These are phyloP conservation scores for Cosmia trapezina DNA, from an alignment of 2,888 invertebrate genomes.

Conservation along the genomic window DNA sequence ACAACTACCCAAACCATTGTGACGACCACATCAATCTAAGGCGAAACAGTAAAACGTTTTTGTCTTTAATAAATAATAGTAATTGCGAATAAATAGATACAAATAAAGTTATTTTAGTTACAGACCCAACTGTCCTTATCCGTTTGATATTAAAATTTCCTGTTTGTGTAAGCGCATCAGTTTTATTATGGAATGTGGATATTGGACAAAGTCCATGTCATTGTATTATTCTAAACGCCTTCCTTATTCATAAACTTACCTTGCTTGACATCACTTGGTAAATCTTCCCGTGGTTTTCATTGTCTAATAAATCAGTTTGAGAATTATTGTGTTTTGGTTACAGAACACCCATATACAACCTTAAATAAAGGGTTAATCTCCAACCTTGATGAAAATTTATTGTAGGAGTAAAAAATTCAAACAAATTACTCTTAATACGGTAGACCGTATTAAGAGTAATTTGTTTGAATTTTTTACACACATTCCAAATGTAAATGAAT, in stretches of 20 bases:
- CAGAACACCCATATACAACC: conserved; percentile 11
- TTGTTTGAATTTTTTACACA: no score
- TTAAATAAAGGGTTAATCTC: conserved; percentile 18
- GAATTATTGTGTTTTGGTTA: conserved; percentile 29
- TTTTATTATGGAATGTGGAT: conserved; percentile 51
- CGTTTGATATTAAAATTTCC: conserved; percentile 69
- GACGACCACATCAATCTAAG: conserved; percentile 15
- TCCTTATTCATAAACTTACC: conserved; percentile 32
- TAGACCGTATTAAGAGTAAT: no score
- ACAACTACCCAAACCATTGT: conserved; percentile 7
- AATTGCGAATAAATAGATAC: conserved; percentile 49
- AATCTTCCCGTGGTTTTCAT: conserved; percentile 25
- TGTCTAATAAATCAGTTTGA: conserved; percentile 31
- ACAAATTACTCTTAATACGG: conserved; percentile 43
- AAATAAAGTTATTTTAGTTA: conserved; percentile 54
- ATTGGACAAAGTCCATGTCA: conserved; percentile 33
- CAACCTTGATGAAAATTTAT: conserved; percentile 40
- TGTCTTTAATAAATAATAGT: conserved; percentile 43
- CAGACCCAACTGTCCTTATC: conserved; percentile 57
- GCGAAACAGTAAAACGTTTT: conserved; percentile 59
- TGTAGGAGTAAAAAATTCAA: conserved; percentile 38
- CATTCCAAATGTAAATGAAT: conserved; percentile 59
- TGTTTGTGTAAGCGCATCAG: conserved; percentile 67
- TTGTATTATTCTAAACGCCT: conserved; percentile 35
- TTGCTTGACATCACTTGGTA: conserved; percentile 26